These are phyloP conservation scores for Microcebus ravelobensis DNA, from an alignment of 2,113 vertebrate species.

Conservation along the genomic window DNA sequence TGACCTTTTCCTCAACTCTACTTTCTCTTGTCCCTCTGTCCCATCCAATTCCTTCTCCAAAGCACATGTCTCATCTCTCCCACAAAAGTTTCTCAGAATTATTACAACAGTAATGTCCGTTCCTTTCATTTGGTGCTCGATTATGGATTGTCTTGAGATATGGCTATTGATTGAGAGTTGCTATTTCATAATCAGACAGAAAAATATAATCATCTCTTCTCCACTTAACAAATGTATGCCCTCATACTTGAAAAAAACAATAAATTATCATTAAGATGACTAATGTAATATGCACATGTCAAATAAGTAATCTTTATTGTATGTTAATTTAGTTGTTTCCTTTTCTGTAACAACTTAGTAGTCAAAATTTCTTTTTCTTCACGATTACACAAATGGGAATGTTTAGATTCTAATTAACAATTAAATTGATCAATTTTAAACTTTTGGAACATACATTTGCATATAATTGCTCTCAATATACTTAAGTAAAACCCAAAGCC, in stretches of 20 bases:
- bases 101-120: neutral
- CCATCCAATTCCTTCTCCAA: neutral
- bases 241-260: slow-evolving; percentile 18
- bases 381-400: slow-evolving; percentile 51
- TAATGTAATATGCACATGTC: neutral
- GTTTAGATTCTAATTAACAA: slow-evolving; percentile 71
- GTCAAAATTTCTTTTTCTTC: slow-evolving; percentile 55
- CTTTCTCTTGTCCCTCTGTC: neutral
- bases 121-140: neutral
- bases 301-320: slow-evolving; percentile 45
- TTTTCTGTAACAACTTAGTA: slow-evolving; percentile 53
- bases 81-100: neutral
- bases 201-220: neutral
- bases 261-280: slow-evolving; percentile 36
- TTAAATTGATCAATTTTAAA: slow-evolving; percentile 64
- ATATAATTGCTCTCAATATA: slow-evolving; percentile 67
- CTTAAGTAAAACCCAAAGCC: slow-evolving; percentile 42
- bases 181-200: neutral
- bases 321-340: slow-evolving; percentile 35
- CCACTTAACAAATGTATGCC: neutral
- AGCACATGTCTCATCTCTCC: neutral
- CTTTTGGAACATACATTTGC: slow-evolving; percentile 59
- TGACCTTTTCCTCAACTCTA: neutral
- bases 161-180: neutral
- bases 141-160: neutral